These are phyloP conservation scores for Salvelinus namaycush DNA, from an alignment of 2,113 vertebrate genomes.

Conservation along the genomic window DNA sequence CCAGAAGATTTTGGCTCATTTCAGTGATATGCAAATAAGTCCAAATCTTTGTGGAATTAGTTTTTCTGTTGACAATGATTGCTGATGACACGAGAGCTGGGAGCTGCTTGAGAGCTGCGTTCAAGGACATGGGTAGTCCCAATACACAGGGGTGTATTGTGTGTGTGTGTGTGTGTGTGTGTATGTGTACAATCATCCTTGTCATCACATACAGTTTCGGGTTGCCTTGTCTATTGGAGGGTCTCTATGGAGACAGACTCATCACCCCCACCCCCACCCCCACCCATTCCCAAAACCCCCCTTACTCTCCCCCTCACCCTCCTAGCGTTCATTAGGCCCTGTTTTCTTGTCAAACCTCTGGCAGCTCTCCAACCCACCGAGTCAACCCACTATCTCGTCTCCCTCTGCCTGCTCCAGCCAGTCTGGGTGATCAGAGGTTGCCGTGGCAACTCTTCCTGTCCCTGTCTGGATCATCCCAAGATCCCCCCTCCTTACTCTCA, in stretches of 20 bases:
- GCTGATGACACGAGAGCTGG: not conserved
- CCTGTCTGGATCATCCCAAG: conserved; percentile 46
- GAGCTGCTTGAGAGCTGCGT: not conserved
- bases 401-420: conserved; percentile 35
- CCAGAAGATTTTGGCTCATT: too few species aligned
- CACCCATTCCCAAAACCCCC: not conserved
- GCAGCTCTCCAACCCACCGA: conserved; percentile 38
- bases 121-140: not conserved
- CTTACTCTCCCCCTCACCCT: conserved; percentile 15
- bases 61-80: not conserved
- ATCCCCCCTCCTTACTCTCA: conserved; percentile 24
- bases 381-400: conserved; percentile 18
- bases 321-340: conserved; percentile 45
- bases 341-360: conserved; percentile 54
- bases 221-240: conserved; percentile 37
- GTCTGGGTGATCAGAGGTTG: conserved; percentile 59
- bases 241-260: conserved; percentile 26
- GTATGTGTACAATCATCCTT: conserved; percentile 8
- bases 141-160: not conserved
- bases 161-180: conserved; percentile 3
- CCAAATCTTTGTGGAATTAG: not conserved
- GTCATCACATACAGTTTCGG: conserved; percentile 30
- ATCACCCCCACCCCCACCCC: not conserved
- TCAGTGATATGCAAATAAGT: not conserved
- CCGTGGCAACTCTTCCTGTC: conserved; percentile 64